Base-by-base conservation (phyloP, 2,797 vertebrate species). In the Xerus rutilus region DNA sequence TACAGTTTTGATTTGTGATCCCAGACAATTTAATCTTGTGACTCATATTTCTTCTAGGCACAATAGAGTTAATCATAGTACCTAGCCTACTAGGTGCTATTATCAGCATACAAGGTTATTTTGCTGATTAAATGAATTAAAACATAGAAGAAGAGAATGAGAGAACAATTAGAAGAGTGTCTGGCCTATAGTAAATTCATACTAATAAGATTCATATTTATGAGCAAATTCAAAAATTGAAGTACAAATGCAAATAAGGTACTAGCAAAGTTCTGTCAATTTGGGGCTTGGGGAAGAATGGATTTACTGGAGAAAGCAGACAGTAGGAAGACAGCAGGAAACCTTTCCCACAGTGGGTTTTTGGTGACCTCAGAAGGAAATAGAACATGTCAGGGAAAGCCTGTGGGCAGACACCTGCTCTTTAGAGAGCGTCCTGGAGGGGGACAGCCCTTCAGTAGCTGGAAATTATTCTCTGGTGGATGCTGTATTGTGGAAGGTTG, bases 121-220 rank as follows among this genome's bases (percentile, higher is more conserved):
- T 92, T 88, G n/a, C 64, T 67, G 28, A 92, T 92, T 94, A 77
- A 79, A 62, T 81, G 11, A 90, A 82, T 39, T 62, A 14, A 45
- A 45, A 78, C 7, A 72, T 11, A 64, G 21, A 23, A 62, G 15
- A 43, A 1, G 6, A 30, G 2, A 67, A 28, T 39, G 9, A 54
- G 1, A 23, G 13, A n/a, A 12, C 17, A 18, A 23, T 62, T 69
- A 52, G 5, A 57, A 73, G 3, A 45, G 2, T 47, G 14, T 84
- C 13, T 52, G n/a, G 0, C 13, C 39, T 32, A 23, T 67, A 23
- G 25, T 82, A 32, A 86, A 82, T 57, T 78, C 18, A 74, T 17
- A 45, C 43, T 47, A 43, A 15, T 39, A 28, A 39, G 39, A 79
- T 45, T 23, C 30, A 85, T 28, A 10, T 17, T 43, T 57, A 32